These are phyloP conservation scores for Oreochromis grahami DNA, from an alignment of 2,797 vertebrate genomes.

Conservation along the genomic window DNA sequence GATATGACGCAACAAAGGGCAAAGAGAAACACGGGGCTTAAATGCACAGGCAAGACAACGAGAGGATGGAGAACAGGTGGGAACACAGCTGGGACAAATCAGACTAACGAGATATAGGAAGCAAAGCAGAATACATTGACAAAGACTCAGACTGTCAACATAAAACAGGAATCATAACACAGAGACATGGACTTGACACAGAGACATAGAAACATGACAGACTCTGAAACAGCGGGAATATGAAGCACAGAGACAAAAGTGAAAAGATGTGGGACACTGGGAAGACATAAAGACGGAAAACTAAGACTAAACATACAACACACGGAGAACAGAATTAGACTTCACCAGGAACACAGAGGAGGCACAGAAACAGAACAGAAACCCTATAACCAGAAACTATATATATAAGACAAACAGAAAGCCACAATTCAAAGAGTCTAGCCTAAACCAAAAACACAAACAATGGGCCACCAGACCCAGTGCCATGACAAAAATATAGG, in stretches of 20 bases:
- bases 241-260: not conserved
- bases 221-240: not conserved
- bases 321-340: not conserved
- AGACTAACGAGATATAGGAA: not conserved
- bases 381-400: not conserved
- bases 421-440: not conserved
- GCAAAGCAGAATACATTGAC: not conserved
- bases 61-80: not conserved
- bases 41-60: not conserved
- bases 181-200: not conserved
- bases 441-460: not conserved
- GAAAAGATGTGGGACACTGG: not conserved
- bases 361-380: not conserved
- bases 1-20: rapidly evolving
- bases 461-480: not conserved
- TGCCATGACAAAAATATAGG: not conserved
- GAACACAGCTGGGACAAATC: not conserved
- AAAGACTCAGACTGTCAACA: not conserved
- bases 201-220: not conserved
- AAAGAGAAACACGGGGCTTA: rapidly evolving
- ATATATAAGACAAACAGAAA: not conserved
- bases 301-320: not conserved
- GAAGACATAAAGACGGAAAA: not conserved
- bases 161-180: not conserved
- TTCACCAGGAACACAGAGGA: not conserved